Evolutionary conservation across 2,888 invertebrate species (phyloP).

Genomic region (Cremastinae sp.): DNA sequence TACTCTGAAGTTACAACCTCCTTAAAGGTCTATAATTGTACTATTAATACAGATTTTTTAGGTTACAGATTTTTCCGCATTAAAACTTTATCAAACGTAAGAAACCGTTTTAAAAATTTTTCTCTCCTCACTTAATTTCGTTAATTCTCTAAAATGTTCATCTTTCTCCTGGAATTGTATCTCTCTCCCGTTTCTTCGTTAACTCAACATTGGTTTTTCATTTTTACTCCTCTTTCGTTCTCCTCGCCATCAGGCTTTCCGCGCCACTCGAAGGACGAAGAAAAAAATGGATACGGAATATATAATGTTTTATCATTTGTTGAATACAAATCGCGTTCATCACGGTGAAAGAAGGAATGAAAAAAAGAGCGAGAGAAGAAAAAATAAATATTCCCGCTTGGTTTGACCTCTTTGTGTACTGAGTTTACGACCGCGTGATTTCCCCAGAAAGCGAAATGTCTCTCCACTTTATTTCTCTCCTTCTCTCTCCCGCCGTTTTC

Average conservation of each 20-base stretch:
- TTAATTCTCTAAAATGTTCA: background rate
- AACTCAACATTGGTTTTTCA: conserved; percentile 3
- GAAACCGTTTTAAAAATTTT: conserved; percentile 37
- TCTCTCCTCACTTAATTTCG: background rate
- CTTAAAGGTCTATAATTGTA: too few species aligned
- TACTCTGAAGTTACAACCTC: too few species aligned
- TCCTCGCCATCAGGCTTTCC: background rate
- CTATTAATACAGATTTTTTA: too few species aligned
- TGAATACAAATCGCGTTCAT: conserved; percentile 13
- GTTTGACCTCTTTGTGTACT: conserved; percentile 25
- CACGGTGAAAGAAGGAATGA: too few species aligned
- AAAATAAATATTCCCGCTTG: conserved; percentile 14
- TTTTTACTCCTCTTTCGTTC: background rate
- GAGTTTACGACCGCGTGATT: conserved; percentile 21
- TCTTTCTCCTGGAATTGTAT: background rate
- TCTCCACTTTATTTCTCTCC: background rate
- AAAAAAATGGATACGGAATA: background rate
- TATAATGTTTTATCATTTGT: conserved; percentile 14
- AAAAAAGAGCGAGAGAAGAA: background rate
- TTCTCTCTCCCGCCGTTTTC: background rate
- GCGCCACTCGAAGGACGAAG: conserved; percentile 27
- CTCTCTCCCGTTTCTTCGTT: background rate
- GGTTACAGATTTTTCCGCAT: too few species aligned
- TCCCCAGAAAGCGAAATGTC: conserved; percentile 14
- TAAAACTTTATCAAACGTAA: conserved; percentile 1